A percentile compares a stretch with the other conserved stretches of the same genome.
phyloP scores from a whole-genome alignment of 2,888 invertebrate species.

The Mechanitis mazaeus region DNA sequence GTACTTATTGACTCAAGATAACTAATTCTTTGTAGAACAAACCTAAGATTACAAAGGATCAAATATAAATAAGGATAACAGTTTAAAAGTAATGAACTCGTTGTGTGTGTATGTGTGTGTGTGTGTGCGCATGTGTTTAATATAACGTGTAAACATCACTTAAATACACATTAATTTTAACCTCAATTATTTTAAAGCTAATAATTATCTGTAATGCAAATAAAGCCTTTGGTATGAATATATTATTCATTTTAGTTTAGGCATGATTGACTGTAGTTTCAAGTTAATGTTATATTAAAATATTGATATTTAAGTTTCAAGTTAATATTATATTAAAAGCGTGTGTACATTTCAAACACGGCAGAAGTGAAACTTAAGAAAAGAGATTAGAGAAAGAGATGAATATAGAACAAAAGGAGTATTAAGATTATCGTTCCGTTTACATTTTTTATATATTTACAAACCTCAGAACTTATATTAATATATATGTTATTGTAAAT shows the following conservation, averaged over 20 bases:
- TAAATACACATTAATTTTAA: constrained; percentile 11
- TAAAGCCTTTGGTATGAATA: neutral
- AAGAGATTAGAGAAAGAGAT: too few species aligned
- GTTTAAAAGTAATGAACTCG: neutral
- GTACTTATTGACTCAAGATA: constrained; percentile 15
- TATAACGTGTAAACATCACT: constrained; percentile 10
- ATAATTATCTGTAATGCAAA: neutral
- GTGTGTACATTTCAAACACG: too few species aligned
- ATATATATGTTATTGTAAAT: too few species aligned
- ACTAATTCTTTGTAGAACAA: constrained; percentile 7
- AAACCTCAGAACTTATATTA: too few species aligned
- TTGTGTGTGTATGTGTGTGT: constrained; percentile 1
- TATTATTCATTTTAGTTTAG: neutral
- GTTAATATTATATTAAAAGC: too few species aligned
- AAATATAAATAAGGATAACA: constrained; percentile 11
- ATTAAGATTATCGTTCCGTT: too few species aligned
- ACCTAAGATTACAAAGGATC: constrained; percentile 13
- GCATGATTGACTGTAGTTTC: too few species aligned
- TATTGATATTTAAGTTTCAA: too few species aligned
- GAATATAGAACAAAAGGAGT: too few species aligned
- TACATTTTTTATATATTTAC: too few species aligned
- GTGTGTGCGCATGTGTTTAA: neutral
- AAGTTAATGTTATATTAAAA: too few species aligned
- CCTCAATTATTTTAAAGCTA: constrained; percentile 4
- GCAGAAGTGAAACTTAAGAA: too few species aligned